phyloP scores from a whole-genome alignment of 2,888 invertebrate genomes.

The Caenorhabditis macrosperma region DNA sequence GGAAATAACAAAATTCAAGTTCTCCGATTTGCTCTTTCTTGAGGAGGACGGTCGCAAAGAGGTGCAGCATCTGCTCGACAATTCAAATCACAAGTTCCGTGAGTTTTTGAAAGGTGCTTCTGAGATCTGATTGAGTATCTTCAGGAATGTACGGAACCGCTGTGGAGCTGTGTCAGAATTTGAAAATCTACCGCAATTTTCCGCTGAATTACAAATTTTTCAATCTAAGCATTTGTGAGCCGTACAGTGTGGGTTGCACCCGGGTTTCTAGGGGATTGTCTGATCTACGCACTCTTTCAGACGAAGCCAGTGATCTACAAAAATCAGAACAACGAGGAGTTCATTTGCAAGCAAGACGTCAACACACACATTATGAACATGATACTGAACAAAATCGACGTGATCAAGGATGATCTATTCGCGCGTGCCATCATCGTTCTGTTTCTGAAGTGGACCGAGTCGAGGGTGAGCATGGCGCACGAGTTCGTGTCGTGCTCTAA shows the following conservation, averaged over 20 bases:
- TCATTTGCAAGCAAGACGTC: not conserved
- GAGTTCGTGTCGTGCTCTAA: no score
- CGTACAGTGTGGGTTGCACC: no score
- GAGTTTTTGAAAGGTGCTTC: no score
- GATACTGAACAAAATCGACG: not conserved
- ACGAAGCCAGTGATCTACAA: not conserved
- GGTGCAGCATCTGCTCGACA: no score
- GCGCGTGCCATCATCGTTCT: not conserved
- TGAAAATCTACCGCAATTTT: no score
- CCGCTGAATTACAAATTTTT: not conserved
- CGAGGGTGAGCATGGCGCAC: no score
- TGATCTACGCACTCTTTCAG: not conserved
- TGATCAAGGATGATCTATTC: not conserved
- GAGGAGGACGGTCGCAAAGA: no score
- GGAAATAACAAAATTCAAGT: no score
- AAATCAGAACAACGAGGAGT: not conserved
- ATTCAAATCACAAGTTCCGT: no score
- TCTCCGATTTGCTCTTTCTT: no score
- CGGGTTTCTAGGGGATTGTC: not conserved
- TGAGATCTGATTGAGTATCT: no score
- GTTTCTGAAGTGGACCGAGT: not conserved
- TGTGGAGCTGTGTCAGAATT: not conserved
- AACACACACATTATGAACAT: not conserved
- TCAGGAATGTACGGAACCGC: not conserved
- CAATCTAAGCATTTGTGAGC: no score